Percentiles rank a stretch among this genome's conserved stretches.
phyloP scores from a whole-genome alignment of 2,888 invertebrate species.

The Hipparchia sbordonii region DNA sequence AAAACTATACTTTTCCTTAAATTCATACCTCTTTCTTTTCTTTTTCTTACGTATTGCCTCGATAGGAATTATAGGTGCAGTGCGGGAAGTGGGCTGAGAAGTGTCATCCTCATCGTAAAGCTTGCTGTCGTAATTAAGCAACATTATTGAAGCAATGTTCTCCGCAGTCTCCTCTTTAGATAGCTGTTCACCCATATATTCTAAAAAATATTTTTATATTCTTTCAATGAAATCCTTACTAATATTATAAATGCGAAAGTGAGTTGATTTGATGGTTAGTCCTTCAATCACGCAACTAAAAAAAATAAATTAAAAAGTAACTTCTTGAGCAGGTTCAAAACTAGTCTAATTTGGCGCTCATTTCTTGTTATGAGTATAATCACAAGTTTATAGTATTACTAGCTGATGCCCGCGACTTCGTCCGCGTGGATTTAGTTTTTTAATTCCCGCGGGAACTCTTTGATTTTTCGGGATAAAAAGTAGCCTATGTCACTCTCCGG shows the following conservation, averaged over 20 bases:
- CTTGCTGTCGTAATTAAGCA: slow-evolving; percentile 67
- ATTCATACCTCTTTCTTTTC: slow-evolving; percentile 67
- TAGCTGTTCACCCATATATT: slow-evolving; percentile 50
- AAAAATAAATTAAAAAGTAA: no score
- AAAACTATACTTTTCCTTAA: neutral
- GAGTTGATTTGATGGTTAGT: neutral
- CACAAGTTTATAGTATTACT: no score
- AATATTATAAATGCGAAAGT: neutral
- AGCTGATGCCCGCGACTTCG: no score
- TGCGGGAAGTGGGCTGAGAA: slow-evolving; percentile 72
- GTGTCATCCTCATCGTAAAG: slow-evolving; percentile 75
- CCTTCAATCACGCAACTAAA: no score
- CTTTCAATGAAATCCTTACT: no score
- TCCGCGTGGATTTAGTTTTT: no score
- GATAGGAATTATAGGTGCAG: slow-evolving; percentile 64
- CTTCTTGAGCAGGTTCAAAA: no score
- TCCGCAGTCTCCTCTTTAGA: slow-evolving; percentile 66
- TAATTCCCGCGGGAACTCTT: no score
- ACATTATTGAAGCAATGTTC: slow-evolving; percentile 55
- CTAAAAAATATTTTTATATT: neutral
- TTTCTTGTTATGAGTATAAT: no score
- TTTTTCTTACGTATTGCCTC: slow-evolving; percentile 70
- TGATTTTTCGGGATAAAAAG: no score
- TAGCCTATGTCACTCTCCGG: no score
- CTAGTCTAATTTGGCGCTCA: no score